These are phyloP conservation scores for Blastobasis lacticolella DNA, from an alignment of 2,888 invertebrate species.

Conservation along the genomic window DNA sequence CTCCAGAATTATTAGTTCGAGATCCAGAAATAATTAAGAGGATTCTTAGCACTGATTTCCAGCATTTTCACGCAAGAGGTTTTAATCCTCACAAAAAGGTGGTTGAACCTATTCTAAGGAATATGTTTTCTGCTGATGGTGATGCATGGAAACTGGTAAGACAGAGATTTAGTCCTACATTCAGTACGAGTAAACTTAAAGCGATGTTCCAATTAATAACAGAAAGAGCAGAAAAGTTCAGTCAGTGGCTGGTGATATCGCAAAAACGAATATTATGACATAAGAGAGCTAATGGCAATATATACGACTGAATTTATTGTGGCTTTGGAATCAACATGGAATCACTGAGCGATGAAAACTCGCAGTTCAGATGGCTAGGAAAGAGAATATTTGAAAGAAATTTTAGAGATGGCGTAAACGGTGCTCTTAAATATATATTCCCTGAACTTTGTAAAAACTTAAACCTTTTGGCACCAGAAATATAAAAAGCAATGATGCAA, in stretches of 20 bases:
- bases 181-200: constrained; percentile 55
- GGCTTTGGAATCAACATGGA: constrained; percentile 61
- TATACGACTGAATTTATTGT: constrained; percentile 61
- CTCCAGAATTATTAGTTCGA: constrained; percentile 49
- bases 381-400: constrained; percentile 48
- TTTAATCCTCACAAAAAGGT: constrained; percentile 43
- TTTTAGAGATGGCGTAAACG: constrained; percentile 36
- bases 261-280: constrained; percentile 42
- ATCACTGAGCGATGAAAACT: constrained; percentile 46
- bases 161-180: constrained; percentile 54
- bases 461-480: constrained; percentile 36
- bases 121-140: constrained; percentile 57
- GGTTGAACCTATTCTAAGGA: constrained; percentile 50
- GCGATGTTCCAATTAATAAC: constrained; percentile 61
- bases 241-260: constrained; percentile 37
- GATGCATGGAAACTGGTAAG: constrained; percentile 55
- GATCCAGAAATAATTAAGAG: constrained; percentile 54
- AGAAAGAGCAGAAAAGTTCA: constrained; percentile 48
- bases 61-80: constrained; percentile 48
- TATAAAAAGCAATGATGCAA: constrained; percentile 38
- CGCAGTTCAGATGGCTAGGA: constrained; percentile 54
- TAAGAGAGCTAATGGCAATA: constrained; percentile 56
- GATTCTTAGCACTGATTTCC: constrained; percentile 48
- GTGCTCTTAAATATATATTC: constrained; percentile 41
- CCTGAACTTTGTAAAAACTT: constrained; percentile 49